A percentile compares a stretch with the other conserved stretches of the same genome.
These are phyloP conservation scores for Eubucco bourcierii DNA, from an alignment of 2,113 vertebrate genomes.

Conservation along the genomic window DNA sequence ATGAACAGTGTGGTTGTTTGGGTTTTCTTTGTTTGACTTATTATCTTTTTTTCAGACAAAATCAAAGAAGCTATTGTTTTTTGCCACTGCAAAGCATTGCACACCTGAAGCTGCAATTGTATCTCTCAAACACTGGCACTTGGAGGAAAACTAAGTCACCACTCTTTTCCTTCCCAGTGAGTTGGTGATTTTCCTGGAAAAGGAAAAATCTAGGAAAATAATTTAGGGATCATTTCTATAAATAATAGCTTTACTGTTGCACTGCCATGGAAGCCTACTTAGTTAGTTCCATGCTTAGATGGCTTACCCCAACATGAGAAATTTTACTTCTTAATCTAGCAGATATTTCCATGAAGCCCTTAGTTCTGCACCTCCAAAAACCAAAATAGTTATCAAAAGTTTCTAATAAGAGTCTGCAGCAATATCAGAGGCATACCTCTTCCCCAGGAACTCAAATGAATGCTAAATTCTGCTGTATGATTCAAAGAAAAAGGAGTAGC, in stretches of 20 bases:
- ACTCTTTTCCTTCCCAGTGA: not conserved
- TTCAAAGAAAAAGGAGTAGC: not conserved
- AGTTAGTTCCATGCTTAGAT: not conserved
- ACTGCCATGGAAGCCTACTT: not conserved
- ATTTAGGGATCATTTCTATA: not conserved
- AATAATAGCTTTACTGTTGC: not conserved
- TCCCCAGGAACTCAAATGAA: not conserved
- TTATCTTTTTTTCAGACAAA: not conserved
- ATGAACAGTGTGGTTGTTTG: not conserved
- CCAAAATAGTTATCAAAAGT: not conserved
- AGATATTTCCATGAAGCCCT: not conserved
- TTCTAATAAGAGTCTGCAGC: not conserved
- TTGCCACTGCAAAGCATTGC: not conserved
- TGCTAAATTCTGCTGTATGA: fast-evolving
- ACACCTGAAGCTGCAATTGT: not conserved
- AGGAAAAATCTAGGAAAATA: not conserved
- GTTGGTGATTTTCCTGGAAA: not conserved
- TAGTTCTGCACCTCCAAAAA: not conserved
- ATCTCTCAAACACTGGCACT: not conserved
- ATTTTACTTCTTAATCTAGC: not conserved
- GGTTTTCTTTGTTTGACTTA: not conserved
- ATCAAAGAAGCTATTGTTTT: not conserved
- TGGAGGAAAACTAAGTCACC: not conserved
- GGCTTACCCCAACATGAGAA: not conserved
- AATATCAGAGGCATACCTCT: not conserved